Percentiles rank a stretch among this genome's conserved stretches.
These are phyloP conservation scores for Aselliscus stoliczkanus DNA, from an alignment of 2,797 vertebrate species.

Conservation along the genomic window DNA sequence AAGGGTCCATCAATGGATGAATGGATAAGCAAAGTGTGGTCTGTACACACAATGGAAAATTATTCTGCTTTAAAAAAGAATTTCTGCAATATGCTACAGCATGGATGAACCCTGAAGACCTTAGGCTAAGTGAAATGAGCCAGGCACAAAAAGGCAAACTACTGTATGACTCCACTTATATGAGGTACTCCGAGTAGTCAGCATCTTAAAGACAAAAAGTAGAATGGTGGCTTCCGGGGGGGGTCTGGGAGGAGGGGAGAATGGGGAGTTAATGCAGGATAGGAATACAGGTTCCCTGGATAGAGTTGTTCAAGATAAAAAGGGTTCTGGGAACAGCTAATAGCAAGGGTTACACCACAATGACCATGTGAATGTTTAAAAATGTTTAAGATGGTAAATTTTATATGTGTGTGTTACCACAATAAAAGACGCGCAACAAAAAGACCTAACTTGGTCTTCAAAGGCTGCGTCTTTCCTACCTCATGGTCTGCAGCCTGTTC, in stretches of 20 bases:
- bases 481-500: conserved; percentile 32
- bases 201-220: not conserved
- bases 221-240: not conserved
- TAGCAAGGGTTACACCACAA: not conserved
- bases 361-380: not conserved
- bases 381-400: not conserved
- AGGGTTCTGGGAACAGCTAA: not conserved
- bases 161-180: not conserved
- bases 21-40: not conserved
- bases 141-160: not conserved
- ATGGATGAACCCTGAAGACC: not conserved
- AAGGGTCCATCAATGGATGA: not conserved
- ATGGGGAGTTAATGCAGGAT: not conserved
- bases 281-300: not conserved
- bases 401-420: not conserved
- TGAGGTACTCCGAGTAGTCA: not conserved
- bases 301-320: not conserved
- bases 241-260: too few relatives aligned
- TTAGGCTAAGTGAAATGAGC: not conserved
- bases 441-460: not conserved
- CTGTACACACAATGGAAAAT: not conserved
- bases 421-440: not conserved
- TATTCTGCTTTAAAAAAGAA: not conserved
- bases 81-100: not conserved
- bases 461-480: not conserved